Evolutionary conservation across 2,797 vertebrate species (phyloP).

Genomic region (Uromys caudimaculatus): DNA sequence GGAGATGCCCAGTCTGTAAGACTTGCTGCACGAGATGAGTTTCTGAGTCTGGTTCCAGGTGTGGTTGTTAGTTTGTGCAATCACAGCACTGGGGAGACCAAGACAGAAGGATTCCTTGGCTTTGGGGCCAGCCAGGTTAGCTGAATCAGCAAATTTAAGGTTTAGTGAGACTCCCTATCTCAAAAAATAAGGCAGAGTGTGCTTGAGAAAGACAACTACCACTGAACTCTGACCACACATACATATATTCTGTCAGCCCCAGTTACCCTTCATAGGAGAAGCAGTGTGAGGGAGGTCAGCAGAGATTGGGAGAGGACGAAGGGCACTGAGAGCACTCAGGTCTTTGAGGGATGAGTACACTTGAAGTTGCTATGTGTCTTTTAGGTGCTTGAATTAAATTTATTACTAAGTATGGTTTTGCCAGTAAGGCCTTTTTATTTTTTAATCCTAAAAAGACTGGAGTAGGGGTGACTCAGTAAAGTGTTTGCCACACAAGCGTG

Average conservation of each 20-base stretch:
- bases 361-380: conserved; percentile 41
- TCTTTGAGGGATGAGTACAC: conserved; percentile 50
- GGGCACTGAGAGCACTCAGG: not conserved
- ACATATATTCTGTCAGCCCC: not conserved
- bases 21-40: not conserved
- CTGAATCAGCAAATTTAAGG: not conserved
- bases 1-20: not conserved
- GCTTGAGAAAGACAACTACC: not conserved
- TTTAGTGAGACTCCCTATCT: not conserved
- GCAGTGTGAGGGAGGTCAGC: not conserved
- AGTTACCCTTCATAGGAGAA: not conserved
- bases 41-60: not conserved
- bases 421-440: conserved; percentile 64
- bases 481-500: not conserved
- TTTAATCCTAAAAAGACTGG: not conserved
- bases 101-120: not conserved
- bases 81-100: not conserved
- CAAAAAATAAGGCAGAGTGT: no score
- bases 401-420: conserved; percentile 29
- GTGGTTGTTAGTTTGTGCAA: not conserved
- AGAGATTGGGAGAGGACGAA: not conserved
- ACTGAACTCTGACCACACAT: not conserved
- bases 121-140: not conserved
- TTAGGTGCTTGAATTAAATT: not conserved
- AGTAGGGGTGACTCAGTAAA: not conserved